Percentiles rank a stretch among this genome's conserved stretches.
Conservation (phyloP, 2,888 invertebrate genomes). For the Drosophila nigricruria region DNA sequence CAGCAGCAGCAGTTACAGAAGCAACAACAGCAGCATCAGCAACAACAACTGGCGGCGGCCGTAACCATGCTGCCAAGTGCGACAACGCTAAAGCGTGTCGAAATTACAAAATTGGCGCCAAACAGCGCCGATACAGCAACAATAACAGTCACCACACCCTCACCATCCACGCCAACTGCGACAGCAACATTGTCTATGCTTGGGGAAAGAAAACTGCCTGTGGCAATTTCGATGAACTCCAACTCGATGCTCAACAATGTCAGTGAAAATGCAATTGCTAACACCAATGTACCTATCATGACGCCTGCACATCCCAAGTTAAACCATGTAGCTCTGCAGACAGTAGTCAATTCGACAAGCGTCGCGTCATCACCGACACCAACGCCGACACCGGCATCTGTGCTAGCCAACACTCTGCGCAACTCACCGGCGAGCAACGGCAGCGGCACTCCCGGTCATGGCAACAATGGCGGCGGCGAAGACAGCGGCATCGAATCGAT, state of each 20-base stretch:
- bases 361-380: conserved; percentile 46
- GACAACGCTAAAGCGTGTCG: conserved; percentile 80
- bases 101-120: conserved; percentile 66
- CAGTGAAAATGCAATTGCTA: conserved; percentile 31
- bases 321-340: conserved; percentile 38
- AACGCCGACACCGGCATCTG: conserved; percentile 54
- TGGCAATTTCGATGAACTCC: conserved; percentile 44
- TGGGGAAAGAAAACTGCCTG: conserved; percentile 65
- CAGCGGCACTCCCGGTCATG: conserved; percentile 86
- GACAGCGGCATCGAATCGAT: conserved; percentile 97
- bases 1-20: conserved; percentile 79
- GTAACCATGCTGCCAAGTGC: conserved; percentile 86
- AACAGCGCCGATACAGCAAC: conserved; percentile 48
- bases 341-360: conserved; percentile 16
- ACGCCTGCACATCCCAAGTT: conserved; percentile 24
- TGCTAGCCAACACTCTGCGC: conserved; percentile 66
- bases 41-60: conserved; percentile 82
- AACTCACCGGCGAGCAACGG: conserved; percentile 85
- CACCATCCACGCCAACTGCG: conserved; percentile 36
- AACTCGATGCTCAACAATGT: conserved; percentile 44
- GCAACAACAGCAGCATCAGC: conserved; percentile 78
- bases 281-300: conserved; percentile 23
- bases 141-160: conserved; percentile 38
- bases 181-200: conserved; percentile 55
- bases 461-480: conserved; percentile 87